A percentile compares a stretch with the other conserved stretches of the same genome.
Conservation (phyloP, 2,797 vertebrate species). For the Myotis pilosus region DNA sequence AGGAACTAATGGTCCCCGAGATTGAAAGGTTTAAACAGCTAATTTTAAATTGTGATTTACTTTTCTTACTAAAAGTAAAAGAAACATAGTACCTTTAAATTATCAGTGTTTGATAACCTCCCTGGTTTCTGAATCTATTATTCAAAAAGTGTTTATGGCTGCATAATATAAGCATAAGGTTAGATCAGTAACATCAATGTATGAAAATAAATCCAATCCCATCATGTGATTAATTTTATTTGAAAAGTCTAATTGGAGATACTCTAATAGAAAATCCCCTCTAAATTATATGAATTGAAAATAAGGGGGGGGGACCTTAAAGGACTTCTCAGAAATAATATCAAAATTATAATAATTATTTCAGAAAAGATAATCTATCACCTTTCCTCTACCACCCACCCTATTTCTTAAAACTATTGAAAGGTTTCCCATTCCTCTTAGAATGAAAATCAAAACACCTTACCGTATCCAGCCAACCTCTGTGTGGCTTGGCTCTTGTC, state of each 20-base stretch:
- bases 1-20: background rate
- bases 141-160: background rate
- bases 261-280: background rate
- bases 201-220: background rate
- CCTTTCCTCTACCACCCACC: background rate
- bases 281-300: background rate
- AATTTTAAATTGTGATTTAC: background rate
- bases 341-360: background rate
- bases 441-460: background rate
- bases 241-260: background rate
- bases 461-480: background rate
- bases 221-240: background rate
- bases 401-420: background rate
- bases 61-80: background rate
- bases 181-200: background rate
- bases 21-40: background rate
- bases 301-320: background rate
- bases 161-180: background rate
- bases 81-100: background rate
- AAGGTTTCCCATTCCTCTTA: background rate
- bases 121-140: background rate
- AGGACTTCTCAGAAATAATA: slow-evolving; percentile 10
- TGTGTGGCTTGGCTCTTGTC: background rate
- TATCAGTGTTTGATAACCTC: background rate
- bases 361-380: background rate